phyloP scores from a whole-genome alignment of 2,797 vertebrate genomes.

The Phrynocephalus forsythii region DNA sequence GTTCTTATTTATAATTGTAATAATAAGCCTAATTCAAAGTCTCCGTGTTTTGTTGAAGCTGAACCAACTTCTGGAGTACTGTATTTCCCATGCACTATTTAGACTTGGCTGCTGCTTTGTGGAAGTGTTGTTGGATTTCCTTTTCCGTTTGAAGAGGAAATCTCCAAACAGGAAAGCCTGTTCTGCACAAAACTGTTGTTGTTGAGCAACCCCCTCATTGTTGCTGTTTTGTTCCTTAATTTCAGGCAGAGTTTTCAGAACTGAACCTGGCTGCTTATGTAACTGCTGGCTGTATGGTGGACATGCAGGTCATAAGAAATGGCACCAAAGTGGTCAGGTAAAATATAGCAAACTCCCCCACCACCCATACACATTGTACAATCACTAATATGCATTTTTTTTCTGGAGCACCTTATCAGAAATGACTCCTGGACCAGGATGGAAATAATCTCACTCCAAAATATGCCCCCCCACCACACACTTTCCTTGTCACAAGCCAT shows the following conservation, averaged over 20 bases:
- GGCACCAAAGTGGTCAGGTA: conserved; percentile 94
- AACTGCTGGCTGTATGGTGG: conserved; percentile 90
- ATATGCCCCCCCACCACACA: no score
- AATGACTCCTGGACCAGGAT: no score
- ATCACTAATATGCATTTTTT: background rate
- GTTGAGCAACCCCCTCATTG: conserved; percentile 27
- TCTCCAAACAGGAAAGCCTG: accelerated
- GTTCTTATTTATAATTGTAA: conserved; percentile 54
- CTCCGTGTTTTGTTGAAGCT: conserved; percentile 41
- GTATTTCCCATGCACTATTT: conserved; percentile 48
- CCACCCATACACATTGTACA: background rate
- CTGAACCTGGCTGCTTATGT: conserved; percentile 93
- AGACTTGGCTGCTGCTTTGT: conserved; percentile 34
- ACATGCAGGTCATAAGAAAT: conserved; percentile 91
- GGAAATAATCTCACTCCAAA: no score
- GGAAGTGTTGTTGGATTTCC: background rate
- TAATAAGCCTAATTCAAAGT: conserved; percentile 57
- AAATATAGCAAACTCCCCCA: conserved; percentile 45
- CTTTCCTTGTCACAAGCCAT: no score
- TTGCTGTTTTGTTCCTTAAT: conserved; percentile 52
- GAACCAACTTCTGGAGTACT: conserved; percentile 41
- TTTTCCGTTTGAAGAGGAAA: conserved; percentile 3
- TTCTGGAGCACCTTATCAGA: background rate
- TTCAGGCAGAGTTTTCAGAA: conserved; percentile 95
- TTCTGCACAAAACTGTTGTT: background rate